Evolutionary conservation across 2,888 invertebrate species (phyloP).

Genomic region (Podotricha telesiphe): DNA sequence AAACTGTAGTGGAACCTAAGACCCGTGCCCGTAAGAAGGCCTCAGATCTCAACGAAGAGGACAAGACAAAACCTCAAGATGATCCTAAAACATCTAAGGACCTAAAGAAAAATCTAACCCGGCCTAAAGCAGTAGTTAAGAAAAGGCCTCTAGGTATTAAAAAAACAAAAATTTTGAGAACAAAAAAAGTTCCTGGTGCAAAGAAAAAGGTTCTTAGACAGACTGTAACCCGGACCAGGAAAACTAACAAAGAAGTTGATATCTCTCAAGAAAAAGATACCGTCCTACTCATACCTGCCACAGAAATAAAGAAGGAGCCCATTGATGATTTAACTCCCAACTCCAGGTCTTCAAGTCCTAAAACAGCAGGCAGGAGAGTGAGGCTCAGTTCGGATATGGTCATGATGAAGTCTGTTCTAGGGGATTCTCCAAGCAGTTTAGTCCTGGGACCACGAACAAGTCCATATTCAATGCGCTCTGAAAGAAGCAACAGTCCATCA

Average conservation of each 20-base stretch:
- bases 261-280: slow-evolving; percentile 68
- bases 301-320: slow-evolving; percentile 78
- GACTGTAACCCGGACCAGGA: slow-evolving; percentile 64
- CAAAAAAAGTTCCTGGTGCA: slow-evolving; percentile 65
- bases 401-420: slow-evolving; percentile 77
- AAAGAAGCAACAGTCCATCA: slow-evolving; percentile 81
- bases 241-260: slow-evolving; percentile 67
- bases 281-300: slow-evolving; percentile 68
- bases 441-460: slow-evolving; percentile 77
- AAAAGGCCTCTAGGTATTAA: slow-evolving; percentile 77
- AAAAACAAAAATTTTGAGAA: slow-evolving; percentile 67
- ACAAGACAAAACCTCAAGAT: slow-evolving; percentile 70
- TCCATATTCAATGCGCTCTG: slow-evolving; percentile 85
- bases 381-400: slow-evolving; percentile 76
- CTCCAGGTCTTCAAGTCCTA: slow-evolving; percentile 78
- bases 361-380: slow-evolving; percentile 70
- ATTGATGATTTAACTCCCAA: slow-evolving; percentile 68
- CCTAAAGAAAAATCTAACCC: slow-evolving; percentile 65
- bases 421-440: slow-evolving; percentile 67
- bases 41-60: slow-evolving; percentile 69
- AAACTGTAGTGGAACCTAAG: slow-evolving; percentile 72
- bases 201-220: slow-evolving; percentile 73
- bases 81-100: slow-evolving; percentile 78
- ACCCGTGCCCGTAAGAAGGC: slow-evolving; percentile 79
- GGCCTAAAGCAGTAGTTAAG: slow-evolving; percentile 72